Percentiles rank a stretch among this genome's conserved stretches.
Conservation (phyloP, 64 coral and sea anemone genomes). For the Porites lutea region DNA sequence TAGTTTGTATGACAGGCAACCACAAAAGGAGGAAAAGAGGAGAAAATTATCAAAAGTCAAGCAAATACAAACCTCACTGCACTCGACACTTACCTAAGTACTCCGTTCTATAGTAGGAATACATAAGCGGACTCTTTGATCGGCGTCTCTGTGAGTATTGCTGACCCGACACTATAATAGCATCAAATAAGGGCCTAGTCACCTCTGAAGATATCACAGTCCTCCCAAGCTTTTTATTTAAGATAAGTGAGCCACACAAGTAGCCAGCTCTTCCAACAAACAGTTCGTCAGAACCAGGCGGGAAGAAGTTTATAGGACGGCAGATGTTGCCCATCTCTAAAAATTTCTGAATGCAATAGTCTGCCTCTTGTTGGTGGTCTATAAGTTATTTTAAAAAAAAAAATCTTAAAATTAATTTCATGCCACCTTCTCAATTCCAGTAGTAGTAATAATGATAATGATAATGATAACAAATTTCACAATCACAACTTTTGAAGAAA, state of each 20-base stretch:
- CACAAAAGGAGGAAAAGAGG: too few species aligned
- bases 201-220: constrained; percentile 68
- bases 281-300: constrained; percentile 84
- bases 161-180: constrained; percentile 76
- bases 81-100: constrained; percentile 70
- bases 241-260: constrained; percentile 70
- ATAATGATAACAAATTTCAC: neutral
- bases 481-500: neutral
- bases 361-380: constrained; percentile 66
- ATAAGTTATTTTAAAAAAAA: neutral
- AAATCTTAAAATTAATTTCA: too few species aligned
- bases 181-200: constrained; percentile 80
- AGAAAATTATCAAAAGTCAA: too few species aligned
- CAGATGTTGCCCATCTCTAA: constrained; percentile 85
- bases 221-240: constrained; percentile 78
- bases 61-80: too few species aligned
- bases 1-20: too few species aligned
- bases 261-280: constrained; percentile 94
- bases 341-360: constrained; percentile 72
- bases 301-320: constrained; percentile 67
- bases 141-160: constrained; percentile 55
- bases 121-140: constrained; percentile 80
- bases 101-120: constrained; percentile 90
- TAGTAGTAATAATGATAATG: too few species aligned
- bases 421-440: too few species aligned